Base-by-base conservation (phyloP, 2,888 invertebrate species). In the Drosophila subquinaria region DNA sequence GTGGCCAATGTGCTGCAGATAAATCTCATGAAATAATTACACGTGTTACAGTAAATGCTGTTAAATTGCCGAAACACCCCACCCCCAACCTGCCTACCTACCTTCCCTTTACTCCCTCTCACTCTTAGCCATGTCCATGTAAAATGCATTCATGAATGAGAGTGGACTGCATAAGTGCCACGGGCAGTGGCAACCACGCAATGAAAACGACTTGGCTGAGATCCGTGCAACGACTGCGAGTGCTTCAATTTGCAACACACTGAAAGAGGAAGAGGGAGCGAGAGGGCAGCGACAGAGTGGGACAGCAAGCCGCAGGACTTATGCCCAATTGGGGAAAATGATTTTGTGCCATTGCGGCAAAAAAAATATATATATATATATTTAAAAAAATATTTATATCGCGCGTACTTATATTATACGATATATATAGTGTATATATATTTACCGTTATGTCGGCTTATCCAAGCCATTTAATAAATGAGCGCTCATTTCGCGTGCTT, bases 1-100 rank as follows among this genome's bases (percentile, higher is more conserved):
- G 86, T 84, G 89, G 84, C 85, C 82, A 76, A 76, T 74, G 81
- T 81, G 86, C 88, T 88, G 88, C 90, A 91, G 92, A 92, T 92
- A 91, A 92, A 92, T 92, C 92, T 92, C 91, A 90, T 91, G 89
- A 92, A 92, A 92, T 92, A 92, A 92, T 92, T 92, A 92, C 91
- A 92, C 91, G 91, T 92, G 91, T 92, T 90, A 91, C 89, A 82
- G 88, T 91, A 91, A 91, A 90, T 81, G 89, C 82, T 90, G 90
- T 90, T 90, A 89, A 90, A 91, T 90, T 86, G 85, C 73, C 79
- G 76, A 65, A 36, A 9, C n/a, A 27, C 38, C 42, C 27, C 27
- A 27, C 1, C 33, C 11, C 38, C 48, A n/a, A 1, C 17, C 0
- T 27, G 1, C 27, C 51, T 17, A 27, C 40, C 11, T 6, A 6